These are phyloP conservation scores for Vulpes ferrilata DNA, from an alignment of 2,113 vertebrate genomes.

Conservation along the genomic window DNA sequence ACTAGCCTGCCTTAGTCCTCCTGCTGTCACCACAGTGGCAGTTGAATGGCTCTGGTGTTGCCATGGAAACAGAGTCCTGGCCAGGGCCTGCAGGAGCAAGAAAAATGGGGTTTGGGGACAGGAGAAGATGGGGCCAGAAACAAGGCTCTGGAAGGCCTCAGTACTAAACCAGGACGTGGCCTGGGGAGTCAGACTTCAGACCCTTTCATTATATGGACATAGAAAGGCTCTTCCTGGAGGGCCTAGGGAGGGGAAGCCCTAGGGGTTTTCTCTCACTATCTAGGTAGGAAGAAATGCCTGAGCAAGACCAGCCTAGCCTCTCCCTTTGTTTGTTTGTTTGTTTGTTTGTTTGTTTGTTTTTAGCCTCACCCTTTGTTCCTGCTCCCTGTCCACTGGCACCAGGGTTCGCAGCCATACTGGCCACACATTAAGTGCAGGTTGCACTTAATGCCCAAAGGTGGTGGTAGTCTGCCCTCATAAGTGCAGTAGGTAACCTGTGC, in stretches of 20 bases:
- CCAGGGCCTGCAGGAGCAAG: neutral
- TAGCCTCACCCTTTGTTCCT: neutral
- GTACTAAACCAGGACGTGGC: neutral
- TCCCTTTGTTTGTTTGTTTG: neutral
- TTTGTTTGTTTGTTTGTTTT: too few species aligned
- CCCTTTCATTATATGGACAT: neutral
- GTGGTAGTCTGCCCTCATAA: neutral
- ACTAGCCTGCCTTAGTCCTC: neutral
- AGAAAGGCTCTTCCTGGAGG: neutral
- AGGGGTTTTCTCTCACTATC: neutral
- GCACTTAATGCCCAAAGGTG: neutral
- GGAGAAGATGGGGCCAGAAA: neutral
- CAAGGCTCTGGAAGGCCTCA: neutral
- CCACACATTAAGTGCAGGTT: too few species aligned
- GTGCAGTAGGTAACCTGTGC: neutral
- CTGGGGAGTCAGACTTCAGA: neutral
- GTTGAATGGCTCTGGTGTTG: neutral
- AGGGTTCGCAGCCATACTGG: neutral
- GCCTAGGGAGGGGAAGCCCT: neutral
- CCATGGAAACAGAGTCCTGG: neutral
- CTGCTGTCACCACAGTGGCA: neutral
- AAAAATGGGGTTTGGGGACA: neutral
- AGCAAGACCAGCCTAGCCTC: neutral
- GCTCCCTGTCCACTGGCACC: neutral
- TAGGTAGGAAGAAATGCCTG: neutral